These are phyloP conservation scores for Neodiprion fabricii DNA, from an alignment of 1,140 invertebrate species.

Conservation along the genomic window DNA sequence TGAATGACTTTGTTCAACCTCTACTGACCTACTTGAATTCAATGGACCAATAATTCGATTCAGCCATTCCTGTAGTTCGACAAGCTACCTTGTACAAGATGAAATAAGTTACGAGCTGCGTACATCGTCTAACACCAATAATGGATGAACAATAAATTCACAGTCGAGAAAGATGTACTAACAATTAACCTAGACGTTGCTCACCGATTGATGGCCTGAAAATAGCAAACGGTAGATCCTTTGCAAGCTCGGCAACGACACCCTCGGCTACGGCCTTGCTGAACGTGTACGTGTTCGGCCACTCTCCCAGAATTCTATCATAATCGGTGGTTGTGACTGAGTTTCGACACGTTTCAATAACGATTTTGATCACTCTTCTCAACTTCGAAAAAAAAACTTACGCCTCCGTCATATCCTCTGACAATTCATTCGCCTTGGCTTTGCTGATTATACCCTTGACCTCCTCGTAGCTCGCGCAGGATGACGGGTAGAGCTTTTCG, in stretches of 20 bases:
- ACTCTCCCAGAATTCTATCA: constrained; percentile 50
- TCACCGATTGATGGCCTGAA: constrained; percentile 69
- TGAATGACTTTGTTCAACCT: not conserved
- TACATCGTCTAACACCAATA: not conserved
- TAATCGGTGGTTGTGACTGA: constrained; percentile 16
- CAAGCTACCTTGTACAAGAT: too few relatives aligned
- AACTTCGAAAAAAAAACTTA: not conserved
- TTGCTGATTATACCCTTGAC: constrained; percentile 21
- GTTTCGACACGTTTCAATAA: not conserved
- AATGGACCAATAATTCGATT: too few relatives aligned
- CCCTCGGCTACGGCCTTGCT: constrained; percentile 64
- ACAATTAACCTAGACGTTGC: constrained; percentile 1
- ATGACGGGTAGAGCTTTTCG: constrained; percentile 25
- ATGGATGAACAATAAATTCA: constrained; percentile 13
- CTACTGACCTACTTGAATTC: not conserved
- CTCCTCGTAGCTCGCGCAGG: constrained; percentile 9
- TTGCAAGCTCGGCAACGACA: constrained; percentile 51
- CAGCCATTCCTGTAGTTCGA: not conserved
- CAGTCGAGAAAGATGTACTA: constrained; percentile 9
- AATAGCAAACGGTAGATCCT: constrained; percentile 65
- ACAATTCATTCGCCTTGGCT: constrained; percentile 8
- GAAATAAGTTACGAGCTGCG: constrained; percentile 30
- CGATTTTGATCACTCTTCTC: not conserved
- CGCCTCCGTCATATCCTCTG: not conserved
- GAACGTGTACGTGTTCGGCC: constrained; percentile 65